Evolutionary conservation across 37 sponge, comb jelly and placozoan species (phyloP).

Genomic region (Agelas oroides): DNA sequence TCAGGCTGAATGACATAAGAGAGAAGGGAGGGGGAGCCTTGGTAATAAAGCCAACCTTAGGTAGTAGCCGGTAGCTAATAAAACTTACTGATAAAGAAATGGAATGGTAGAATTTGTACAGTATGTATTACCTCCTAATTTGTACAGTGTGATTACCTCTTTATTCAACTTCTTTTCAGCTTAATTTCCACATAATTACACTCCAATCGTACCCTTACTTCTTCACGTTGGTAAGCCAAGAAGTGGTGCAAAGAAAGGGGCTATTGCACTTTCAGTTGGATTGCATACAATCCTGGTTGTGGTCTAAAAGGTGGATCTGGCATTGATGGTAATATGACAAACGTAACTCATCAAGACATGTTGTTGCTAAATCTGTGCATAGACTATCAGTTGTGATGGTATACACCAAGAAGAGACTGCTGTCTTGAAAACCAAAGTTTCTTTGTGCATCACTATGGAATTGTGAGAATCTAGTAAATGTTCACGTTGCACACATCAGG

Average conservation of each 20-base stretch:
- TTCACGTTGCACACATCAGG: slow-evolving; percentile 18
- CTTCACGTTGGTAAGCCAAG: background rate
- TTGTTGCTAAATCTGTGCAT: background rate
- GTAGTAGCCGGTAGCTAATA: no score
- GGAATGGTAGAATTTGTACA: no score
- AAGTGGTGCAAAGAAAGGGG: background rate
- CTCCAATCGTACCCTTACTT: no score
- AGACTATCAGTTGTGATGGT: background rate
- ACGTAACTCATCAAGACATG: background rate
- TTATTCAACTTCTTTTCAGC: no score
- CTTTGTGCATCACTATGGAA: background rate
- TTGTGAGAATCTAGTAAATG: background rate
- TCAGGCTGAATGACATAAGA: no score
- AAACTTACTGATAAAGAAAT: no score
- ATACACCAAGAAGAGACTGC: background rate
- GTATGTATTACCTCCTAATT: no score
- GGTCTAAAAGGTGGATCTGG: background rate
- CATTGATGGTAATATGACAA: slow-evolving; percentile 4
- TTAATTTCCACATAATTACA: no score
- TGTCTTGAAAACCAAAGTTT: background rate
- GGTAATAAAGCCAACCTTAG: no score
- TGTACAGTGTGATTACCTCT: no score
- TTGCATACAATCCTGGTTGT: slow-evolving; percentile 13
- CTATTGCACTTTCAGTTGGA: slow-evolving; percentile 8
- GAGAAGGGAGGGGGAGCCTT: no score